Evolutionary conservation across 2,888 invertebrate genomes (phyloP).

Genomic region (Coenonympha glycerion): DNA sequence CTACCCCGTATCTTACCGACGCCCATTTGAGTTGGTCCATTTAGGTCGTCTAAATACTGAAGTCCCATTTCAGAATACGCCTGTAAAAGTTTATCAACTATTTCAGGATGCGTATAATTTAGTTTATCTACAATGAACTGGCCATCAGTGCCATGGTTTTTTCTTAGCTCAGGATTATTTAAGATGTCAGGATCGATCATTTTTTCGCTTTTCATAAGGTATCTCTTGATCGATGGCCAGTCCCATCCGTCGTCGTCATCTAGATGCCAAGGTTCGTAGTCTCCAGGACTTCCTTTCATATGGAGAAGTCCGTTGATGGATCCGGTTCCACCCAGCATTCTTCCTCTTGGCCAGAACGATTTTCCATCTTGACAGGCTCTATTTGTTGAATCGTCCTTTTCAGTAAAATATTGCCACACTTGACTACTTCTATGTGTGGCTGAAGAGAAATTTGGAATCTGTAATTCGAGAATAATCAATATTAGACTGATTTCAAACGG

Average conservation of each 20-base stretch:
- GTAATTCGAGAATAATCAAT: slow-evolving; percentile 29
- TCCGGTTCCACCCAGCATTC: slow-evolving; percentile 60
- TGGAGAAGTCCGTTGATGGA: slow-evolving; percentile 63
- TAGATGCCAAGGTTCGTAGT: slow-evolving; percentile 57
- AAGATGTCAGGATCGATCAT: slow-evolving; percentile 56
- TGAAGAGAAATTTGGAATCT: slow-evolving; percentile 60
- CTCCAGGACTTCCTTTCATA: slow-evolving; percentile 57
- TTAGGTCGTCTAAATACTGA: slow-evolving; percentile 56
- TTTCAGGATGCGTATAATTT: slow-evolving; percentile 53
- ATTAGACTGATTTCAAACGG: too few species aligned
- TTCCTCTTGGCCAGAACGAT: slow-evolving; percentile 65
- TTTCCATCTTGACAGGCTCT: slow-evolving; percentile 41
- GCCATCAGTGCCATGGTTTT: slow-evolving; percentile 68
- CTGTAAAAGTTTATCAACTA: slow-evolving; percentile 48
- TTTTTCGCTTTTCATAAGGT: slow-evolving; percentile 64
- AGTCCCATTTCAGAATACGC: slow-evolving; percentile 72
- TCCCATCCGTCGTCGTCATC: slow-evolving; percentile 59
- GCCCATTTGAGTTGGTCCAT: slow-evolving; percentile 68
- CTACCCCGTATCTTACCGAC: slow-evolving; percentile 73
- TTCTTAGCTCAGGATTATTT: slow-evolving; percentile 47
- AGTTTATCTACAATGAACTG: slow-evolving; percentile 69
- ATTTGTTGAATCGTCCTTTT: slow-evolving; percentile 47
- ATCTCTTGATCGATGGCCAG: slow-evolving; percentile 53
- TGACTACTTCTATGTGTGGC: slow-evolving; percentile 46
- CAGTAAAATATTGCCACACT: slow-evolving; percentile 58